These are phyloP conservation scores for Leucoraja ocellata DNA, from an alignment of 2,797 vertebrate species.

Conservation along the genomic window DNA sequence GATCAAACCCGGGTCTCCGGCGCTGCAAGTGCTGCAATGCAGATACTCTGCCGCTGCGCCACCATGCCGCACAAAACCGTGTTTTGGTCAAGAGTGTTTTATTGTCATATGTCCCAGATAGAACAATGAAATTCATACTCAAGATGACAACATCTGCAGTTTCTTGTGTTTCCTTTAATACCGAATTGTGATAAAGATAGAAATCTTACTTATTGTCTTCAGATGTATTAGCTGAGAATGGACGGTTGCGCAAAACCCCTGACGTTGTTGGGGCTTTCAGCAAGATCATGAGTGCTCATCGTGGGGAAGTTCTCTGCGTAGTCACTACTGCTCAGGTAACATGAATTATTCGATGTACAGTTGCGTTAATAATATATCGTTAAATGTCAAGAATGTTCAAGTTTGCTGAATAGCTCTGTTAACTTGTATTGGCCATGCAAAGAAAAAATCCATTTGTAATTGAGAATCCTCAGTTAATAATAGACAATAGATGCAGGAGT, in stretches of 20 bases:
- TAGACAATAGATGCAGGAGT: too few relatives aligned
- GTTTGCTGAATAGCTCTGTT: not conserved
- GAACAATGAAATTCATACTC: too few relatives aligned
- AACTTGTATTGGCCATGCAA: not conserved
- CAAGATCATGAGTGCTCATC: slow-evolving; percentile 90
- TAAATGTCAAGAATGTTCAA: not conserved
- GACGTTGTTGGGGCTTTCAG: slow-evolving; percentile 74
- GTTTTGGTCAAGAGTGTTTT: too few relatives aligned
- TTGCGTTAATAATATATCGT: not conserved
- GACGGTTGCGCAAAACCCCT: slow-evolving; percentile 65
- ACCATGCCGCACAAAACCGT: too few relatives aligned
- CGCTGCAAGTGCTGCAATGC: too few relatives aligned
- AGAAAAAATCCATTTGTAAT: not conserved
- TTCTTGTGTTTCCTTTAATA: too few relatives aligned
- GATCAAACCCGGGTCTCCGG: too few relatives aligned
- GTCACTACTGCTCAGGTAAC: slow-evolving; percentile 82
- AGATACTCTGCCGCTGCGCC: too few relatives aligned
- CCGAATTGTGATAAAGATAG: not conserved
- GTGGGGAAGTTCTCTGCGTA: slow-evolving; percentile 80
- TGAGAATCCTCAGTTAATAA: not conserved
- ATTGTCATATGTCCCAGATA: too few relatives aligned
- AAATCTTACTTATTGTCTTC: slow-evolving; percentile 37
- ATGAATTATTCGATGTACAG: not conserved
- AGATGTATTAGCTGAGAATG: slow-evolving; percentile 86
- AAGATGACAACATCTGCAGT: too few relatives aligned